Conservation (phyloP, 2,113 vertebrate genomes). For the Pseudorectes ferrugineus region DNA sequence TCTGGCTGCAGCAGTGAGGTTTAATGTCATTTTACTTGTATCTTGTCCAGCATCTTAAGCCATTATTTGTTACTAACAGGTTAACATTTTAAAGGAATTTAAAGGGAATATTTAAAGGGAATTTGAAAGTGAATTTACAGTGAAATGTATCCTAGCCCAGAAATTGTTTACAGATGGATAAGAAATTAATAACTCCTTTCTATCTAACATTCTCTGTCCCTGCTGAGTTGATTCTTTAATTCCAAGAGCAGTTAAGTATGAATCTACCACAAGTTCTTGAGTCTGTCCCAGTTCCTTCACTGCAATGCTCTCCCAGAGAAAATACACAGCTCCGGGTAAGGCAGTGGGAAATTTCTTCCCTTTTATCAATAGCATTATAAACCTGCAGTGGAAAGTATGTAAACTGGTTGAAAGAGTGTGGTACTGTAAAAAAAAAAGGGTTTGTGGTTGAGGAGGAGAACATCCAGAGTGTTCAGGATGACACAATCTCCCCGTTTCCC, state of each 20-base stretch:
- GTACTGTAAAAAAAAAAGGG: fast-evolving
- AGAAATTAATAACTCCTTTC: background rate
- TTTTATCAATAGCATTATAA: background rate
- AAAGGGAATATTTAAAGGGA: background rate
- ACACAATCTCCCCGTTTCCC: background rate
- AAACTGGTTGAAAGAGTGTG: background rate
- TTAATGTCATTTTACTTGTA: background rate
- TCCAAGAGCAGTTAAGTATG: background rate
- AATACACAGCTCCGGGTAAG: background rate
- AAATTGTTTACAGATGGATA: background rate
- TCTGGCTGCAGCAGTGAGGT: background rate
- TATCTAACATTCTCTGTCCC: background rate
- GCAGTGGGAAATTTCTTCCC: background rate
- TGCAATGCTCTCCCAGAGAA: background rate
- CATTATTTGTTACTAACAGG: background rate
- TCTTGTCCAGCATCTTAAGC: background rate
- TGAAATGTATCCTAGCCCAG: background rate
- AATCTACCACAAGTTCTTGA: background rate
- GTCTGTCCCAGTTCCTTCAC: background rate
- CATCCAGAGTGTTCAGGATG: background rate
- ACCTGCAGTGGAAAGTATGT: background rate
- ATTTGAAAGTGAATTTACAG: background rate
- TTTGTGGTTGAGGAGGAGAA: background rate
- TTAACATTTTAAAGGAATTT: background rate
- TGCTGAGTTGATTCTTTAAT: background rate